These are phyloP conservation scores for Cyprinodon variegatus DNA, from an alignment of 2,113 vertebrate species.

Conservation along the genomic window DNA sequence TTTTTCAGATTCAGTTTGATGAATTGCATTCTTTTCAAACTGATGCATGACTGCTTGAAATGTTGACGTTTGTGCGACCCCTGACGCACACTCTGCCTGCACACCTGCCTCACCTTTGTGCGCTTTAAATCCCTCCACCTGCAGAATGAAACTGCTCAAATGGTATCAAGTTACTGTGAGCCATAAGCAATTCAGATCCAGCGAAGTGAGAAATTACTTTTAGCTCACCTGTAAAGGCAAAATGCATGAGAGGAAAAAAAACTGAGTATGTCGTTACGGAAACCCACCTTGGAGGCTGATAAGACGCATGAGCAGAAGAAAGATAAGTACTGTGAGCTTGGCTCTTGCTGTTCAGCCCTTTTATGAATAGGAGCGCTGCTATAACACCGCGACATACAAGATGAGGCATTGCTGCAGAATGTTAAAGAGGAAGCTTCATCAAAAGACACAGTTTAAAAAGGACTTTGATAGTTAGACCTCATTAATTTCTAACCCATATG, in stretches of 20 bases:
- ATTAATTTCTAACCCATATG: slow-evolving; percentile 7
- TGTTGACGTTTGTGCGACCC: background rate
- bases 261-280: slow-evolving; percentile 14
- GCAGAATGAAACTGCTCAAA: slow-evolving; percentile 37
- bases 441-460: slow-evolving; percentile 13
- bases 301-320: slow-evolving; percentile 27
- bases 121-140: slow-evolving; percentile 24
- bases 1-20: too few relatives aligned
- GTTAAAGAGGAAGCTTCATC: slow-evolving; percentile 17
- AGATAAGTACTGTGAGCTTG: slow-evolving; percentile 29
- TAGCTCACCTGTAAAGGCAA: slow-evolving; percentile 30
- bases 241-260: slow-evolving; percentile 8
- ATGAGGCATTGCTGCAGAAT: slow-evolving; percentile 32
- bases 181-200: slow-evolving; percentile 37
- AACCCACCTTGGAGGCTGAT: slow-evolving; percentile 23
- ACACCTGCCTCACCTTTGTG: slow-evolving; percentile 29
- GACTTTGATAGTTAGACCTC: slow-evolving; percentile 1
- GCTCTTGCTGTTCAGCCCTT: slow-evolving; percentile 18
- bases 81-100: slow-evolving; percentile 3
- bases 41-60: background rate
- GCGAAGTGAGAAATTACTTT: slow-evolving; percentile 54
- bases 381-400: slow-evolving; percentile 27
- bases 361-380: slow-evolving; percentile 13
- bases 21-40: too few relatives aligned
- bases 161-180: slow-evolving; percentile 43